Percentiles rank a stretch among this genome's conserved stretches.
Evolutionary conservation across 2,113 vertebrate genomes (phyloP).

Genomic region (Phylloscopus trochiloides): DNA sequence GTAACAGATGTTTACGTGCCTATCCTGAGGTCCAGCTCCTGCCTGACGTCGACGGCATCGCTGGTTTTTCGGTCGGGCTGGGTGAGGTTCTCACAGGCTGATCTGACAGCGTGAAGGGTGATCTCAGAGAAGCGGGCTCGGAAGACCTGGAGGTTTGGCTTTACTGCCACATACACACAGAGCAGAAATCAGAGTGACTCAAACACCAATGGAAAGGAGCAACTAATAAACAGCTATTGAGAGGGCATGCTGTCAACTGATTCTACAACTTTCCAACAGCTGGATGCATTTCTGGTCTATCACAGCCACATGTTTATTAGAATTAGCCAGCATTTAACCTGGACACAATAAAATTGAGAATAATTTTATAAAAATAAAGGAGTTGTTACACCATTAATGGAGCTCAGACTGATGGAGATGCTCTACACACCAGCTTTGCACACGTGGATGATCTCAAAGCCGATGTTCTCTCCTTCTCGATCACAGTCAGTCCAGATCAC

Average conservation of each 20-base stretch:
- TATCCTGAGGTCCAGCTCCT: constrained; percentile 94
- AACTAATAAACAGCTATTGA: not conserved
- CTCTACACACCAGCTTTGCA: constrained; percentile 88
- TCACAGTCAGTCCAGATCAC: constrained; percentile 98
- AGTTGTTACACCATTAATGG: not conserved
- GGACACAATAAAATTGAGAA: not conserved
- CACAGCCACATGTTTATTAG: not conserved
- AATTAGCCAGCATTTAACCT: not conserved
- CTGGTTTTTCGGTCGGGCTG: constrained; percentile 84
- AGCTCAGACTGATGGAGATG: not conserved
- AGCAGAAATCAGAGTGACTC: not conserved
- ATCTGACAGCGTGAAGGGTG: constrained; percentile 83
- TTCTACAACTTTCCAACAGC: not conserved
- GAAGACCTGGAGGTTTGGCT: constrained; percentile 84
- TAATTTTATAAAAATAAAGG: too few species aligned
- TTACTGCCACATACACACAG: constrained; percentile 72
- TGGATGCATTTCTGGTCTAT: not conserved
- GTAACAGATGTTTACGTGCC: constrained; percentile 64
- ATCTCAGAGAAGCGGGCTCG: constrained; percentile 97
- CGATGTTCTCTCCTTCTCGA: constrained; percentile 96
- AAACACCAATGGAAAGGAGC: not conserved
- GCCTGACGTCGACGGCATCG: constrained; percentile 90
- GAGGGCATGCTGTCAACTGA: accelerated
- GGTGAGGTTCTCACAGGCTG: constrained; percentile 86
- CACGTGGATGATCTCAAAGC: constrained; percentile 93